Evolutionary conservation across 2,888 invertebrate genomes (phyloP).

Genomic region (Zygogramma bicolorata): DNA sequence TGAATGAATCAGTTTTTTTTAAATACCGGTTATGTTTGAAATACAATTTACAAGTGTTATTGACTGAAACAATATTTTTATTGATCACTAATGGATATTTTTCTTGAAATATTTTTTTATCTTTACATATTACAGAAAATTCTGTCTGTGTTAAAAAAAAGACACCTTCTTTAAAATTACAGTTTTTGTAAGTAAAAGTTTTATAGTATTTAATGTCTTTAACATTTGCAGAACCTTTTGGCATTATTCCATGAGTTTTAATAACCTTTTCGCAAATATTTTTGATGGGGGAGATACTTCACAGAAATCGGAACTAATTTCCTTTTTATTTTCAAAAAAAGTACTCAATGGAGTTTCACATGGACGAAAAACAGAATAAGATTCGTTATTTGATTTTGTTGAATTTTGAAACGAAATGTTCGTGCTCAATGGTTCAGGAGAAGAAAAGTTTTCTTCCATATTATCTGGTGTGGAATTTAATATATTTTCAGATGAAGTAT

Average conservation of each 20-base stretch:
- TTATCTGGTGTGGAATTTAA: background rate
- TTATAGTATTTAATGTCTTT: background rate
- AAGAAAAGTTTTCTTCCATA: background rate
- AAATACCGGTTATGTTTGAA: conserved; percentile 15
- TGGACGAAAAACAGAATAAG: background rate
- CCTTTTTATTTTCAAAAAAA: background rate
- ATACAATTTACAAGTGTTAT: conserved; percentile 17
- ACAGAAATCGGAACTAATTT: conserved; percentile 13
- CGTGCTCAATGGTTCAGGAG: background rate
- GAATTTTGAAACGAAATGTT: background rate
- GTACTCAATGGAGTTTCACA: background rate
- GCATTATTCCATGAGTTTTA: background rate
- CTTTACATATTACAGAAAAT: background rate
- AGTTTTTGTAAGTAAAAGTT: background rate
- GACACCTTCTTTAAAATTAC: conserved; percentile 8
- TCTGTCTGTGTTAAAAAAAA: conserved; percentile 6
- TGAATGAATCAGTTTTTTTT: conserved; percentile 15
- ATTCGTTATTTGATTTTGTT: background rate
- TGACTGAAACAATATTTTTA: conserved; percentile 3
- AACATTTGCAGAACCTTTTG: conserved; percentile 8
- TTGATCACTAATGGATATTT: conserved; percentile 4
- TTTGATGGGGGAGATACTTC: background rate
- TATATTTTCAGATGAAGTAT: background rate
- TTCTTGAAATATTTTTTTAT: conserved; percentile 8
- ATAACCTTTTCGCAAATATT: background rate